phyloP scores from a whole-genome alignment of 2,797 vertebrate genomes.

The Neoniphon sammara region DNA sequence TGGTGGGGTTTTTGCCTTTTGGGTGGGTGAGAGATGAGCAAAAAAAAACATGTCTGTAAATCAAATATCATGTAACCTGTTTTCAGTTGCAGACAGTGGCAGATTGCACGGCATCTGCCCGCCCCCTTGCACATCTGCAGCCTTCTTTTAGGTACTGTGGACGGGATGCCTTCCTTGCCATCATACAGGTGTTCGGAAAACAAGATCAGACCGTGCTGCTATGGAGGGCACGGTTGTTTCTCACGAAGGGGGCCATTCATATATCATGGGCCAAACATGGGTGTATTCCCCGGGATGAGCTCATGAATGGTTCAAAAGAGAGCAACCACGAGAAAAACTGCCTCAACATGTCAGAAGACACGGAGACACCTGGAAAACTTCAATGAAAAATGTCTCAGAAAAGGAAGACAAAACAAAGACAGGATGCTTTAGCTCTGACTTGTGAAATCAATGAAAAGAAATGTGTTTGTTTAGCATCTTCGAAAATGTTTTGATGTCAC shows the following conservation, averaged over 20 bases:
- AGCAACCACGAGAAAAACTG: constrained; percentile 64
- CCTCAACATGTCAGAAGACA: constrained; percentile 58
- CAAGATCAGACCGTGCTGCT: constrained; percentile 63
- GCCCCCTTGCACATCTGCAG: constrained; percentile 81
- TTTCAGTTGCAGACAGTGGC: constrained; percentile 79
- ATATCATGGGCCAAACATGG: constrained; percentile 71
- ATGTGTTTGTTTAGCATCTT: constrained; percentile 33
- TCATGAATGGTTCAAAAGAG: constrained; percentile 73
- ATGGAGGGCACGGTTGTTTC: constrained; percentile 76
- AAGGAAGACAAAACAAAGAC: constrained; percentile 15
- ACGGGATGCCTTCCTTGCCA: constrained; percentile 77
- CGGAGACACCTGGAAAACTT: constrained; percentile 69
- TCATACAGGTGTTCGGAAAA: constrained; percentile 78
- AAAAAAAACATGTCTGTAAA: constrained; percentile 60
- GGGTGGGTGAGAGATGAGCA: constrained; percentile 20
- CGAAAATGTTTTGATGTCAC: constrained; percentile 33
- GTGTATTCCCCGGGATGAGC: constrained; percentile 73
- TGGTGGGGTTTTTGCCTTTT: constrained; percentile 7
- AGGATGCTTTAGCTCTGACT: constrained; percentile 37
- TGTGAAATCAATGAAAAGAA: constrained; percentile 40
- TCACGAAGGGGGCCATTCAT: constrained; percentile 67
- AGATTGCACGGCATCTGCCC: constrained; percentile 76
- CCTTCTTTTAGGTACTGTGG: constrained; percentile 70
- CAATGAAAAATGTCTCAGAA: constrained; percentile 20
- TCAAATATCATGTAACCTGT: constrained; percentile 75